Percentiles rank a stretch among this genome's conserved stretches.
These are phyloP conservation scores for Anthonomus grandis DNA, from an alignment of 1,140 invertebrate species.

Conservation along the genomic window DNA sequence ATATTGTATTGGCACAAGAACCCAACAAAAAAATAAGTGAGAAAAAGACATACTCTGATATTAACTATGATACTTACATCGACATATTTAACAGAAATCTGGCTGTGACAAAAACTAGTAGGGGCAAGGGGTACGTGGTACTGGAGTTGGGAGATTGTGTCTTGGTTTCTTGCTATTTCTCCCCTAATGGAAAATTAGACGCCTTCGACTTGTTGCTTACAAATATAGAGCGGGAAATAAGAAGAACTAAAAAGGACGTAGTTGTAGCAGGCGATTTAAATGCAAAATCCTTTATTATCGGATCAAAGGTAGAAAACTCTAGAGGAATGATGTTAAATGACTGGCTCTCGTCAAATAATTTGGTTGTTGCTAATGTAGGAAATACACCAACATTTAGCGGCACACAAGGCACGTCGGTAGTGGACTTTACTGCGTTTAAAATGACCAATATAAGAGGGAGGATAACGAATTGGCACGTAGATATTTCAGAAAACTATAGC, in stretches of 20 bases:
- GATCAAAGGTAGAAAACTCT: not conserved
- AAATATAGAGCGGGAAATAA: not conserved
- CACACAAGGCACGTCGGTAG: not conserved
- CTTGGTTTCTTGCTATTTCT: conserved; percentile 5
- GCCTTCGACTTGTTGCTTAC: conserved; percentile 5
- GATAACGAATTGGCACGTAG: not conserved
- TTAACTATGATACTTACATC: not conserved
- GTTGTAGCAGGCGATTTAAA: conserved; percentile 13
- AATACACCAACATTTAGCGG: not conserved
- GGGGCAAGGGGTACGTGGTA: conserved; percentile 3
- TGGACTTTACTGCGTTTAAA: not conserved
- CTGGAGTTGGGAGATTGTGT: conserved; percentile 1
- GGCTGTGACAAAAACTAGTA: not conserved
- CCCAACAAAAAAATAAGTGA: not conserved
- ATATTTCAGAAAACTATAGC: not conserved
- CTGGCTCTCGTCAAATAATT: not conserved
- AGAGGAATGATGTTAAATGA: conserved; percentile 8
- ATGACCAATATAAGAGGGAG: not conserved
- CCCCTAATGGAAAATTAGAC: conserved; percentile 2
- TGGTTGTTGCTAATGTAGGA: not conserved
- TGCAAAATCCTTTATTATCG: conserved; percentile 1
- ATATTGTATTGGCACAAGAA: not conserved
- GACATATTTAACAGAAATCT: not conserved
- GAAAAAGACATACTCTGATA: not conserved
- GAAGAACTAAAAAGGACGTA: not conserved